These are phyloP conservation scores for Diplodus sargus DNA, from an alignment of 2,797 vertebrate species.

Conservation along the genomic window DNA sequence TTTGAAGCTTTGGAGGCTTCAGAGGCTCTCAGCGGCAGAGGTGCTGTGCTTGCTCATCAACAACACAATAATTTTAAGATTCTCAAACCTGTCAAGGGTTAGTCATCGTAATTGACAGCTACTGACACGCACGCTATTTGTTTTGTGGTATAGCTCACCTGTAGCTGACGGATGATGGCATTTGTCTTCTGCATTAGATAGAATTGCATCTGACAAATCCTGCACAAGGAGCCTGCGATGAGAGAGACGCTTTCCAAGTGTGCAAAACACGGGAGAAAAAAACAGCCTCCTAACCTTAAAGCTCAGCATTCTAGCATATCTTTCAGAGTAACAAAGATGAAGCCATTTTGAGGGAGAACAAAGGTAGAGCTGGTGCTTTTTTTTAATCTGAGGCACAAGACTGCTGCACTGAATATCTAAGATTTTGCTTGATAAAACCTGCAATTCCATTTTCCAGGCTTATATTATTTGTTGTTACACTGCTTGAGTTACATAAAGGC, in stretches of 20 bases:
- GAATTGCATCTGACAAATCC: slow-evolving; percentile 43
- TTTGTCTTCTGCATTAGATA: slow-evolving; percentile 38
- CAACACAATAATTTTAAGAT: slow-evolving; percentile 30
- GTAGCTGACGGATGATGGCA: slow-evolving; percentile 41
- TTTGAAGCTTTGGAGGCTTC: slow-evolving; percentile 29
- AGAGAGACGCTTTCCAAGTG: slow-evolving; percentile 23
- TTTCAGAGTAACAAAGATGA: slow-evolving; percentile 24
- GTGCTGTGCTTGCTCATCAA: slow-evolving; percentile 41
- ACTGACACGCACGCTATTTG: slow-evolving; percentile 27
- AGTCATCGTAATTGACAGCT: slow-evolving; percentile 40
- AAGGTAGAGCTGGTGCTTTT: not conserved
- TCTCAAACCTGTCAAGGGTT: slow-evolving; percentile 18
- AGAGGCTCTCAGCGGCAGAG: slow-evolving; percentile 19
- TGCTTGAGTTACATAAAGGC: not conserved
- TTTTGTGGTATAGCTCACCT: slow-evolving; percentile 25
- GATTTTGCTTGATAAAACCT: slow-evolving; percentile 25
- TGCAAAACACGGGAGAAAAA: not conserved
- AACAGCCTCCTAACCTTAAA: slow-evolving; percentile 30
- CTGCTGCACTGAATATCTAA: slow-evolving; percentile 5
- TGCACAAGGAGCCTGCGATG: slow-evolving; percentile 19
- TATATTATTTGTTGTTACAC: not conserved
- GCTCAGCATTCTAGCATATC: slow-evolving; percentile 7
- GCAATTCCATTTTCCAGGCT: slow-evolving; percentile 16
- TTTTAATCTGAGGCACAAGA: slow-evolving; percentile 1
- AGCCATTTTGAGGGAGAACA: slow-evolving; percentile 35